phyloP scores from a whole-genome alignment of 2,888 invertebrate species.

The Eurois occulta region DNA sequence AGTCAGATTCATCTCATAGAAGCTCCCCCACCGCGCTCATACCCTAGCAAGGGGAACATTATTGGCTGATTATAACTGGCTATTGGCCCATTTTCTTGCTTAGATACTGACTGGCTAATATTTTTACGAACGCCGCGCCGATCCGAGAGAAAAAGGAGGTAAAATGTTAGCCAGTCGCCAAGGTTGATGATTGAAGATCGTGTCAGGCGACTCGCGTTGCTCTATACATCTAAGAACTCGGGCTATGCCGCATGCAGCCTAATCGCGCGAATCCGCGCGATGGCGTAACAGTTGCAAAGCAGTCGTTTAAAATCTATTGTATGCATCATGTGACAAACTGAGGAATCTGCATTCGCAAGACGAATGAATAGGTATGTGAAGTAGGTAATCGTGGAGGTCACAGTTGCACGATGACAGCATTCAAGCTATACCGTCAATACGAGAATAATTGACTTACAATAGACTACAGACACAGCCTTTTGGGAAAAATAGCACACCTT shows the following conservation, averaged over 20 bases:
- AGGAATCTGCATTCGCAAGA: conserved; percentile 12
- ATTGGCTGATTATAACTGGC: background rate
- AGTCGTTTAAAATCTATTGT: conserved; percentile 30
- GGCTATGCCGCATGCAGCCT: background rate
- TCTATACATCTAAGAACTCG: background rate
- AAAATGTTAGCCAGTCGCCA: background rate
- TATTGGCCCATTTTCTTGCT: no score
- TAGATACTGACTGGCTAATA: background rate
- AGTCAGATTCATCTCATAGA: background rate
- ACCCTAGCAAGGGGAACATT: background rate
- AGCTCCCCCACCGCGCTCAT: no score
- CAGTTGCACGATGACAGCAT: conserved; percentile 36
- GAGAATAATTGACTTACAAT: conserved; percentile 27
- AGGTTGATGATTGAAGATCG: conserved; percentile 16
- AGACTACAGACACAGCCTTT: background rate
- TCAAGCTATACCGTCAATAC: conserved; percentile 30
- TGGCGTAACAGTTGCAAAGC: conserved; percentile 15
- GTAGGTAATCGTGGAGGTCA: conserved; percentile 17
- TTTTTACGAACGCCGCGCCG: background rate
- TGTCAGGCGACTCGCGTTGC: conserved; percentile 20
- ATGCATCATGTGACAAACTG: conserved; percentile 34
- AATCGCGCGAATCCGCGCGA: conserved; percentile 13
- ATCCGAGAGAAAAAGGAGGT: conserved; percentile 1
- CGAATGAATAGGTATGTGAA: background rate
- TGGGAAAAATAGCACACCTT: conserved; percentile 23